A percentile compares a stretch with the other conserved stretches of the same genome.
Evolutionary conservation across 2,797 vertebrate species (phyloP).

Genomic region (Sciaenops ocellatus): DNA sequence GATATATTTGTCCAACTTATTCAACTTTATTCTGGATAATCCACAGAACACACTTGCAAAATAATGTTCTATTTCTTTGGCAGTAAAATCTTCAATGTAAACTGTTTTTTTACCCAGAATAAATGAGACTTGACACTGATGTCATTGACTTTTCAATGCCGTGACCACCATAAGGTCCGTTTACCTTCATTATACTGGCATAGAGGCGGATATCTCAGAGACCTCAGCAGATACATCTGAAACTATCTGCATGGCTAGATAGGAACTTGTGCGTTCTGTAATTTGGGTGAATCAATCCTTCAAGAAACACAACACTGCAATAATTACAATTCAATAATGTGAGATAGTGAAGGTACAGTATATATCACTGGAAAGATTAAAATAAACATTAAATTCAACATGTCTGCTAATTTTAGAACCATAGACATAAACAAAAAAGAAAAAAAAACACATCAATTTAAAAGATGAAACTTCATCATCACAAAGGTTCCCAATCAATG

Average conservation of each 20-base stretch:
- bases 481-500: not conserved
- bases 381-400: not conserved
- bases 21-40: too few species aligned
- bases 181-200: not conserved
- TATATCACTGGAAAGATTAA: not conserved
- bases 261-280: not conserved
- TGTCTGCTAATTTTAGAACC: not conserved
- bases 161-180: not conserved
- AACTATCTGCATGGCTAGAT: not conserved
- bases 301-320: conserved; percentile 5
- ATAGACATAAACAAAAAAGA: not conserved
- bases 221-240: not conserved
- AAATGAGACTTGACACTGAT: not conserved
- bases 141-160: too few species aligned
- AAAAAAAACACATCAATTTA: not conserved
- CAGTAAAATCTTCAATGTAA: not conserved
- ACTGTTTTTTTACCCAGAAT: not conserved
- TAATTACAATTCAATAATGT: not conserved
- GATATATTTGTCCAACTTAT: not conserved
- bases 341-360: not conserved
- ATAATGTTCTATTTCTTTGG: not conserved
- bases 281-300: conserved; percentile 9
- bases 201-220: not conserved
- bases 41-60: not conserved
- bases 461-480: not conserved